Evolutionary conservation across 2,113 vertebrate genomes (phyloP).

Genomic region (Chamaea fasciata): DNA sequence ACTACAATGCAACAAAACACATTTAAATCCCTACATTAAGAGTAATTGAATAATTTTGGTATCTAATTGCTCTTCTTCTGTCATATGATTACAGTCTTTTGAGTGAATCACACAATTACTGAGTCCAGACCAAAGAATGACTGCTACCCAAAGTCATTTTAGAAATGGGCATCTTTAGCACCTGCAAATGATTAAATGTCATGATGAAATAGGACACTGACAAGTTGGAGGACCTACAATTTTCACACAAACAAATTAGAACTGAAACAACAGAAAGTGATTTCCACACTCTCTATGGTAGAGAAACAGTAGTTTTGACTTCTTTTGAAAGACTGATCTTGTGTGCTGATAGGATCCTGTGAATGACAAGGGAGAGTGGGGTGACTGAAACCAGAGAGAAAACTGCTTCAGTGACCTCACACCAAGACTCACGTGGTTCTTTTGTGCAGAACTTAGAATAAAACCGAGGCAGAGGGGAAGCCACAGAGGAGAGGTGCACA

Average conservation of each 20-base stretch:
- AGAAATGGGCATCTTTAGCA: not conserved
- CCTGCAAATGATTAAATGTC: not conserved
- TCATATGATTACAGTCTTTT: not conserved
- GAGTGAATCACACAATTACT: not conserved
- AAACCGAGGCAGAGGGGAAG: not conserved
- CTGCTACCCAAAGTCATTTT: not conserved
- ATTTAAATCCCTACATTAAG: not conserved
- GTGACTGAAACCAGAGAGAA: not conserved
- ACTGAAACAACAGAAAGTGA: not conserved
- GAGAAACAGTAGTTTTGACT: not conserved
- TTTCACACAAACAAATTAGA: not conserved
- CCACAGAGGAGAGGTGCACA: not conserved
- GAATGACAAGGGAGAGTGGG: not conserved
- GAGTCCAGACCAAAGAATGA: not conserved
- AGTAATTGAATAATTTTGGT: not conserved
- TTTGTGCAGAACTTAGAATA: not conserved
- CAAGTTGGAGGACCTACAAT: not conserved
- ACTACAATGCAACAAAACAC: constrained; percentile 4
- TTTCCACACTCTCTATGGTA: not conserved
- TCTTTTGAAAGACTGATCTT: not conserved
- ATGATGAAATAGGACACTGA: no score
- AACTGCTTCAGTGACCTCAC: not conserved
- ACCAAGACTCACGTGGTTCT: not conserved
- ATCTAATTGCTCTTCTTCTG: not conserved
- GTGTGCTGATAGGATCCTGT: not conserved